Percentiles rank a stretch among this genome's conserved stretches.
These are phyloP conservation scores for Plumapathes pennacea DNA, from an alignment of 92 coral and sea anemone genomes.

Conservation along the genomic window DNA sequence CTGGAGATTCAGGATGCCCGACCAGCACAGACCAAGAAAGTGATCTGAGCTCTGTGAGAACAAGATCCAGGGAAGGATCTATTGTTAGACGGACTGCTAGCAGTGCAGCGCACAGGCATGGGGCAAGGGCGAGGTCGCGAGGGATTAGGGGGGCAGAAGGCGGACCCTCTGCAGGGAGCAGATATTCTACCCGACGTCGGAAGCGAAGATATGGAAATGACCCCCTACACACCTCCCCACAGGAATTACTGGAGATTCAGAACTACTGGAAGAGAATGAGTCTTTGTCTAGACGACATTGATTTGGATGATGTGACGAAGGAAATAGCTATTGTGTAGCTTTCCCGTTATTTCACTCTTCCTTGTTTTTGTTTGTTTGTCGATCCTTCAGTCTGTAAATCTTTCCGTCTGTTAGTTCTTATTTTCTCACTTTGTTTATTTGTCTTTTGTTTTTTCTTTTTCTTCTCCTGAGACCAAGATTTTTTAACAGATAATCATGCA, in stretches of 20 bases:
- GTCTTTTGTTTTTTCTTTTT: too few species aligned
- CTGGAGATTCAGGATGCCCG: too few species aligned
- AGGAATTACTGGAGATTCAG: slow-evolving; percentile 68
- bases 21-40: slow-evolving; percentile 15
- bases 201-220: slow-evolving; percentile 11
- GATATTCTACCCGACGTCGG: slow-evolving; percentile 12
- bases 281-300: slow-evolving; percentile 72
- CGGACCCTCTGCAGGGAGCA: neutral
- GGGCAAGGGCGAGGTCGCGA: slow-evolving; percentile 3
- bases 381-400: too few species aligned
- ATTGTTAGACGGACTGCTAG: slow-evolving; percentile 8
- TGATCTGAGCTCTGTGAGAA: slow-evolving; percentile 8
- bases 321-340: slow-evolving; percentile 20
- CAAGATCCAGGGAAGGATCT: slow-evolving; percentile 18
- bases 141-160: slow-evolving; percentile 3
- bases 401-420: too few species aligned
- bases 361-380: too few species aligned
- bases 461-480: too few species aligned
- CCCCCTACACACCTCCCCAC: slow-evolving; percentile 48
- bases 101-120: slow-evolving; percentile 2
- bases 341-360: too few species aligned
- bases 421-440: too few species aligned
- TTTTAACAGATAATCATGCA: too few species aligned
- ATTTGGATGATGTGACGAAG: slow-evolving; percentile 52
- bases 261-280: slow-evolving; percentile 91